A percentile compares a stretch with the other conserved stretches of the same genome.
phyloP scores from a whole-genome alignment of 2,888 invertebrate species.

The Silvanus unidentatus region DNA sequence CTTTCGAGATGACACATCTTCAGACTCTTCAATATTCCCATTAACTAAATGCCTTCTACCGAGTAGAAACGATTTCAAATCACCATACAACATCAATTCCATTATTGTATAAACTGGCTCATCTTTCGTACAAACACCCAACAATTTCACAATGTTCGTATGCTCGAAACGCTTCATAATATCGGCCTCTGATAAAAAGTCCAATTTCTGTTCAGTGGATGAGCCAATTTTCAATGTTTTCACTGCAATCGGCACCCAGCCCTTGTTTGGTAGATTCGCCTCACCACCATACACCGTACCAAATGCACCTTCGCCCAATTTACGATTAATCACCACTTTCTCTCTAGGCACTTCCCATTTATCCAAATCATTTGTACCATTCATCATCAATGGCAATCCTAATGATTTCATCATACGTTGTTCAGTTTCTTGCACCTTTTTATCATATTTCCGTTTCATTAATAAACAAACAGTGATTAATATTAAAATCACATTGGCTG shows the following conservation, averaged over 20 bases:
- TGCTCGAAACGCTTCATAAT: constrained; percentile 92
- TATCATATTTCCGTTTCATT: constrained; percentile 64
- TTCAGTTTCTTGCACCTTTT: constrained; percentile 51
- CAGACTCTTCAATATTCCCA: constrained; percentile 57
- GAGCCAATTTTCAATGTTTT: constrained; percentile 84
- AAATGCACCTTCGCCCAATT: constrained; percentile 85
- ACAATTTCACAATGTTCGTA: constrained; percentile 75
- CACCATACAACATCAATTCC: constrained; percentile 93
- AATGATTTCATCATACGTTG: constrained; percentile 64
- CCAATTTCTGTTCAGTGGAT: constrained; percentile 77
- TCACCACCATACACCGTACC: constrained; percentile 91
- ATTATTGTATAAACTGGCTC: constrained; percentile 88
- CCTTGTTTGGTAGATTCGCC: constrained; percentile 60
- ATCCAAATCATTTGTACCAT: constrained; percentile 53
- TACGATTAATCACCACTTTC: constrained; percentile 77
- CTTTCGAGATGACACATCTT: constrained; percentile 62
- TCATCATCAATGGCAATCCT: constrained; percentile 55
- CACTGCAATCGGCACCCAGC: constrained; percentile 82
- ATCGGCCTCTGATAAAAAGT: constrained; percentile 88
- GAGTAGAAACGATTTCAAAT: constrained; percentile 81
- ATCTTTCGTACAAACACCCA: constrained; percentile 80
- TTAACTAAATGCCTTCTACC: constrained; percentile 78
- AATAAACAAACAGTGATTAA: constrained; percentile 51
- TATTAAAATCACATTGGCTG: constrained; percentile 51
- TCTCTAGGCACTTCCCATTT: constrained; percentile 86